Base-by-base conservation (phyloP, 2,888 invertebrate genomes). In the Lysandra coridon region DNA sequence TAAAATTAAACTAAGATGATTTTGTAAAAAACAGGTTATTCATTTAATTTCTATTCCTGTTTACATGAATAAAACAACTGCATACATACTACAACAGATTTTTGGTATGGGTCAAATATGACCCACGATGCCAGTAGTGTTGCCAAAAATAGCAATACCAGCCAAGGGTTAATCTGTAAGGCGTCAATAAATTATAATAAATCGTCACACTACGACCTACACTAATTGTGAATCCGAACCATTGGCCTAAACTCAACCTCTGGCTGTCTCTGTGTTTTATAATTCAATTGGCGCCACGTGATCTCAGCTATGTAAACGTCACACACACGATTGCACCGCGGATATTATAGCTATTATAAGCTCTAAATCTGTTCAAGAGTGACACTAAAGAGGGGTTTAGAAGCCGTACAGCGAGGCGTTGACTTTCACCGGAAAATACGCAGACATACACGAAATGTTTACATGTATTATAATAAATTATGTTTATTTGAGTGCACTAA, bases 191-290 rank as follows among this genome's bases (percentile, higher is more conserved):
- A 30, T 64, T 30, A 64, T 64, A 30, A 64, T 64, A 30, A 30
- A 30, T 64, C 64, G 12, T 30, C 64, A 69, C 30, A 69, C 14
- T 14, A 14, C 12, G 69, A 69, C 69, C 33, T 14, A 69, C 69
- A 37, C 69, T 33, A 23, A 23, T 23, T 69, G 33, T 33, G 69
- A 69, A 57, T 76, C 17, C 76, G 57, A 76, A 57, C 76, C 33
- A 33, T 76, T 76, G 76, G 57, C 76, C 76, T 76, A 57, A 76
- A 53, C 57, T 76, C 53, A 57, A 76, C 57, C 76, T 53, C 76
- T 76, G 37, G 6, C 57, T 76, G 49, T 76, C 30, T 76, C 30
- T 76, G 4, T 17, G 57, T 57, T 4, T 1, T 76, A 76, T 76
- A 57, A 30, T 76, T 30, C n/a, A 76, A 75, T 57, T 76, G 53